Evolutionary conservation across 2,888 invertebrate genomes (phyloP), one percentile per base, ranked within the genome.

Genomic region (Entomobrya multifasciata): DNA sequence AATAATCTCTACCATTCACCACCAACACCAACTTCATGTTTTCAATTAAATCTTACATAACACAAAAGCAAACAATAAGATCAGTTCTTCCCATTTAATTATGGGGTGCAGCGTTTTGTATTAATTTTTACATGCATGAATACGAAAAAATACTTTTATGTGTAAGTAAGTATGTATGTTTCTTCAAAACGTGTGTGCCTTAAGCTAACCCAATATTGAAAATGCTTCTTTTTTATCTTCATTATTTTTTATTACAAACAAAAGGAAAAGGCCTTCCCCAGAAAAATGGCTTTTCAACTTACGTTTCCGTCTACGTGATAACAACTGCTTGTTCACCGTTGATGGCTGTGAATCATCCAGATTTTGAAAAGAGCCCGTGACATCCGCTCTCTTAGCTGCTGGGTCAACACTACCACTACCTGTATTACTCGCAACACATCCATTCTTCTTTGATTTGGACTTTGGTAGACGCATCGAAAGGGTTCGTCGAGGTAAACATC

Each of bases 251-350:
- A 76, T 30, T 62, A 22, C 27, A 41, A 36, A 52, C 25, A 60
- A 78, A 76, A 17, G 36, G 82, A 83, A 47, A 78, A 52, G 55
- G 83, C 77, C 47, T 41, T 77, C 47, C 60, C 60, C 44, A 84
- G 67, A 70, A 70, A 65, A 70, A 84, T 84, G 27, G 49, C 70
- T 62, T 74, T 79, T 80, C 44, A 65, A 67, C 72, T 76, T 86
- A 80, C 81, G 86, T 76, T 81, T 86, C 80, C 86, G 80, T 85
- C 85, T 78, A 70, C 80, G 86, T 86, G 76, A 67, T 81, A 81
- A 67, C 70, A 80, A 20, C 30, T 67, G 74, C 57, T 67, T 60
- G 55, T 80, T 76, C 57, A 81, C 67, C 30, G 80, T 22, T 20
- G 17, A 20, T 20, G 70, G 44, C 65, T 86, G 74, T 62, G 76